Base-by-base conservation (phyloP, 2,888 invertebrate genomes). In the Carabus problematicus region DNA sequence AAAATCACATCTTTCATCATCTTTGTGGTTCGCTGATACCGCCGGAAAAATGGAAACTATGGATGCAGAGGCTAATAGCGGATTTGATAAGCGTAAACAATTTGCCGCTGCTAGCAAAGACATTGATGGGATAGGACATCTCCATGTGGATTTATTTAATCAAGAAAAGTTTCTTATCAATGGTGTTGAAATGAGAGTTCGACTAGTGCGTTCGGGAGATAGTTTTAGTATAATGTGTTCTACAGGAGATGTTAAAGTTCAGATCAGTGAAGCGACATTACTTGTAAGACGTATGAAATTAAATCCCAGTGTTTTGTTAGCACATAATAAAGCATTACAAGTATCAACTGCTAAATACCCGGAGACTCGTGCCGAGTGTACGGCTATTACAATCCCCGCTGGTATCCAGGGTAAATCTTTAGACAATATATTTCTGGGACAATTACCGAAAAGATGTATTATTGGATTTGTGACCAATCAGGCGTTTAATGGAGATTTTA, bases 401-500 rank as follows among this genome's bases (percentile, higher is more conserved):
- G 74, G 73, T 0, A 72, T 74, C 14, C 73, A 73, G 40, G 73
- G 72, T 9, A 74, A 76, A 67, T 71, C 74, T 0, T 70, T 77
- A 49, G 77, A 79, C 55, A 77, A 79, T 55, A 43, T 79, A 8
- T 76, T 77, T 64, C 43, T 73, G 3, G 76, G 76, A 0, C 74
- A 74, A 62, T 58, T 78, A 14, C 79, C 79, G 0, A 74, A 75
- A 67, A 70, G 76, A 47, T 69, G 78, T 11, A 72, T 78, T 18
- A 29, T 79, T 12, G 75, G 74, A 6, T 76, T 79, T 59, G 75
- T 74, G 0, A 54, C 72, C 49, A 75, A 75, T 43, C 71, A 63
- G 64, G 68, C 73, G 1, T 75, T 70, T 61, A 75, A 75, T 14
- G 73, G 73, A 7, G 68, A 71, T 47, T 54, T 29, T 9, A 43